Conservation (phyloP, 2,888 invertebrate species). For the Adineta ricciae region DNA sequence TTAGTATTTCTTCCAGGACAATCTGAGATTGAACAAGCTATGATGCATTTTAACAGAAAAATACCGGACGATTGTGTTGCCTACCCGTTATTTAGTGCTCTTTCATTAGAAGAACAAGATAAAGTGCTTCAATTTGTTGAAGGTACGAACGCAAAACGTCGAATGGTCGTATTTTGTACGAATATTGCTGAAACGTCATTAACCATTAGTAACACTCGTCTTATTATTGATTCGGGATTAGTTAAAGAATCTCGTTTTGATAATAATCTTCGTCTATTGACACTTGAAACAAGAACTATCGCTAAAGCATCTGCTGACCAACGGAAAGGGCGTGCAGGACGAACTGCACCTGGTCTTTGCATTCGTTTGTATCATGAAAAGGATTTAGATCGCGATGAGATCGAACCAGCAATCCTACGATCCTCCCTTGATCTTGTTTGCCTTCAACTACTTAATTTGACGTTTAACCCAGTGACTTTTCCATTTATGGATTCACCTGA, state of each 20-base stretch:
- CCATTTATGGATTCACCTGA: constrained; percentile 7
- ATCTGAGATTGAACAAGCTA: too few species aligned
- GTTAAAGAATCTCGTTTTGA: background rate
- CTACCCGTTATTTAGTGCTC: background rate
- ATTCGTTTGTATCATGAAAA: background rate
- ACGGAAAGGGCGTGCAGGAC: background rate
- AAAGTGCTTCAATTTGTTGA: background rate
- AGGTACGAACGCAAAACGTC: background rate
- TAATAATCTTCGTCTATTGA: background rate
- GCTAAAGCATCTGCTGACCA: background rate
- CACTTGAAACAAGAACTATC: background rate
- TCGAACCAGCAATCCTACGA: background rate
- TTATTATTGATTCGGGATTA: background rate
- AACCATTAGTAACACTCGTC: background rate
- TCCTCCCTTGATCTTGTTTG: background rate
- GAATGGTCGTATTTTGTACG: background rate
- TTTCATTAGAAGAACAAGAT: background rate
- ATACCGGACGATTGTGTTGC: too few species aligned
- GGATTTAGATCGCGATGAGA: background rate
- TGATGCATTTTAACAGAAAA: too few species aligned
- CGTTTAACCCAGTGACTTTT: background rate
- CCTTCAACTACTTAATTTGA: background rate
- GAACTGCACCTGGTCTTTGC: background rate
- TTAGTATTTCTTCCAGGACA: background rate
- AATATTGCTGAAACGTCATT: constrained; percentile 1